These are phyloP conservation scores for Planococcus citri DNA, from an alignment of 1,140 invertebrate genomes.

Conservation along the genomic window DNA sequence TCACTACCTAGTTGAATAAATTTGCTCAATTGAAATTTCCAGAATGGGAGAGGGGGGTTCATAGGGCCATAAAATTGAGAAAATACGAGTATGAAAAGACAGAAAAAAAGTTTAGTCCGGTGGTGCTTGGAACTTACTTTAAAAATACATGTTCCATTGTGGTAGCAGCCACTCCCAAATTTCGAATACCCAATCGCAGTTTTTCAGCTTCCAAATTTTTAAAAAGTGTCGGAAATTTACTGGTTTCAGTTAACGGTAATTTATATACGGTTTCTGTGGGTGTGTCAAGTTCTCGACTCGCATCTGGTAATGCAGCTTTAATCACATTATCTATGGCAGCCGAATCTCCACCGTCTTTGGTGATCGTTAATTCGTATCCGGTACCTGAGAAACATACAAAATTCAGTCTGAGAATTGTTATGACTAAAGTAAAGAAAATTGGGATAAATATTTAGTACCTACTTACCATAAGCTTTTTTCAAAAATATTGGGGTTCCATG, in stretches of 20 bases:
- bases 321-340: not conserved
- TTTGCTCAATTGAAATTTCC: no score
- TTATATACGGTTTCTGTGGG: conserved; percentile 34
- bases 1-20: no score
- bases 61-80: no score
- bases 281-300: conserved; percentile 26
- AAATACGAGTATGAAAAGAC: no score
- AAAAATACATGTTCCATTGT: conserved; percentile 58
- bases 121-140: no score
- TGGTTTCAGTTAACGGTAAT: conserved; percentile 31
- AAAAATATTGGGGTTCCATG: conserved; percentile 77
- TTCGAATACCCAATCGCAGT: conserved; percentile 38
- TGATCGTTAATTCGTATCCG: not conserved
- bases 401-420: no score
- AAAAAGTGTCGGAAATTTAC: conserved; percentile 39
- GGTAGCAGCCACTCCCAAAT: conserved; percentile 45
- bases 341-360: not conserved
- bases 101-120: no score
- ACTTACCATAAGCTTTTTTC: conserved; percentile 67
- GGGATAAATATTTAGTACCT: no score
- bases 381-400: not conserved
- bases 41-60: no score
- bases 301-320: not conserved
- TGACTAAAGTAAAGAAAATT: no score
- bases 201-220: conserved; percentile 38